phyloP scores from a whole-genome alignment of 2,888 invertebrate species.

The Mystacides longicornis region DNA sequence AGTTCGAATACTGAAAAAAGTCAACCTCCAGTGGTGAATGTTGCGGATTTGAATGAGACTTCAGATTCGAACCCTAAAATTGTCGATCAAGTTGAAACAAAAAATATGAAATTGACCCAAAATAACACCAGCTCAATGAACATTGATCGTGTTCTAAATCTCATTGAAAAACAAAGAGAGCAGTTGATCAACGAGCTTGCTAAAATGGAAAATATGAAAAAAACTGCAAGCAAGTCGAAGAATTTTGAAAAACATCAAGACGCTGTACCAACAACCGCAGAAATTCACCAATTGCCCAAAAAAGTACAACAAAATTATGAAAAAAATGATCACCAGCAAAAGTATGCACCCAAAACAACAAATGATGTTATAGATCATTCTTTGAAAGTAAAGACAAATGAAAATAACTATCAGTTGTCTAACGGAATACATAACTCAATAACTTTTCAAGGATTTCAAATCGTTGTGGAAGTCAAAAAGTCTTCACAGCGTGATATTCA shows the following conservation, averaged over 20 bases:
- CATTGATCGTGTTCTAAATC: constrained; percentile 7
- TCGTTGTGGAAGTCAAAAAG: constrained; percentile 20
- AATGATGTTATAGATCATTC: not conserved
- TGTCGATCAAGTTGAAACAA: too few relatives aligned
- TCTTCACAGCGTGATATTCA: not conserved
- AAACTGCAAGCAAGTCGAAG: not conserved
- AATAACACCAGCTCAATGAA: too few relatives aligned
- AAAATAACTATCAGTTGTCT: constrained; percentile 6
- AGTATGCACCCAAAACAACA: not conserved
- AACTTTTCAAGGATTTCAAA: constrained; percentile 22
- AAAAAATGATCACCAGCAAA: constrained; percentile 27
- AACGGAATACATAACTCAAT: constrained; percentile 13
- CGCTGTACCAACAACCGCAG: too few relatives aligned
- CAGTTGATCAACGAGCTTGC: constrained; percentile 12
- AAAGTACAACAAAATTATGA: too few relatives aligned
- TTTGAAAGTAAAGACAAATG: not conserved
- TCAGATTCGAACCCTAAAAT: too few relatives aligned
- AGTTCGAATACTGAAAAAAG: not conserved
- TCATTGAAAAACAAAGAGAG: constrained; percentile 16
- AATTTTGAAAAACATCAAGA: too few relatives aligned
- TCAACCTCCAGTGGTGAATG: not conserved
- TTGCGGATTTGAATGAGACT: not conserved
- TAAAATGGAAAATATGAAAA: constrained; percentile 3
- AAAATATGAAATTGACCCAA: too few relatives aligned
- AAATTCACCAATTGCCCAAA: too few relatives aligned